A percentile compares a stretch with the other conserved stretches of the same genome.
Evolutionary conservation across 2,888 invertebrate species (phyloP).

Genomic region (Cerastis leucographa): DNA sequence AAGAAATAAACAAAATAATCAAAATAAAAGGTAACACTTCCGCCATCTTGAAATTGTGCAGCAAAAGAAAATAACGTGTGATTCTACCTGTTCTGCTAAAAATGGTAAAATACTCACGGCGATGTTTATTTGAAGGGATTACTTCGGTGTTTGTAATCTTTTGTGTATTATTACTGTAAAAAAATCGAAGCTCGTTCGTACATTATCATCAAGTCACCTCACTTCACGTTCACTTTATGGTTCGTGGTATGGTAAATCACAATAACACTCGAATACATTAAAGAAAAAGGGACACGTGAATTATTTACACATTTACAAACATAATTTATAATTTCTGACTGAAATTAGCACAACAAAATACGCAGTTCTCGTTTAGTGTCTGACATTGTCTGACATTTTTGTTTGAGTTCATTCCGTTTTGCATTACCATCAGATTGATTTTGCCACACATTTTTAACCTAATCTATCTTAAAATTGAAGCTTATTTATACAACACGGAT

Average conservation of each 20-base stretch:
- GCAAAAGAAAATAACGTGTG: constrained; percentile 51
- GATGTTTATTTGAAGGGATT: constrained; percentile 57
- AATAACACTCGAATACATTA: constrained; percentile 61
- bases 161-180: constrained; percentile 62
- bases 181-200: constrained; percentile 59
- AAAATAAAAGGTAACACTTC: constrained; percentile 76
- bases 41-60: constrained; percentile 83
- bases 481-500: neutral
- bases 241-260: constrained; percentile 48
- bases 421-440: neutral
- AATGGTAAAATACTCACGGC: constrained; percentile 80
- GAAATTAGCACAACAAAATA: constrained; percentile 80
- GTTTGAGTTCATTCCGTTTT: constrained; percentile 67
- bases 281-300: constrained; percentile 55
- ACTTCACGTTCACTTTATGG: constrained; percentile 41
- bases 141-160: constrained; percentile 59
- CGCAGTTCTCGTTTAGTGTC: constrained; percentile 78
- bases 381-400: constrained; percentile 76
- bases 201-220: constrained; percentile 43
- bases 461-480: neutral
- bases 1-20: constrained; percentile 72
- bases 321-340: constrained; percentile 67
- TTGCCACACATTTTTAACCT: neutral
- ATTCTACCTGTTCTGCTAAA: constrained; percentile 21
- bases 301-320: constrained; percentile 73